phyloP scores from a whole-genome alignment of 2,888 invertebrate species.

The Chloroclysta siterata region DNA sequence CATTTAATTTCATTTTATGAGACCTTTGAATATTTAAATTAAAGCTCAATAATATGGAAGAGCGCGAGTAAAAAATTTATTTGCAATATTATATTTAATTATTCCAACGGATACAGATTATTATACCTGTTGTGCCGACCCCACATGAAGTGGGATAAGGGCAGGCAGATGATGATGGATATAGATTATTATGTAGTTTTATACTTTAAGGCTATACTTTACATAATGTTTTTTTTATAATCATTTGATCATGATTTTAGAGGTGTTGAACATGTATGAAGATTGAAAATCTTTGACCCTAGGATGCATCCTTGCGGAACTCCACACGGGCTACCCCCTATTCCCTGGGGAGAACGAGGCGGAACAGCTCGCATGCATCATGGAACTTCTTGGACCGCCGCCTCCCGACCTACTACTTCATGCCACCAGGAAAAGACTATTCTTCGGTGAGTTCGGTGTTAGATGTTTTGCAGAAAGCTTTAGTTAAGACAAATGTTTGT shows the following conservation, averaged over 20 bases:
- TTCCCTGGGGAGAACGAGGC: conserved; percentile 99
- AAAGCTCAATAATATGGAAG: conserved; percentile 17
- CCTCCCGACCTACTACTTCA: conserved; percentile 93
- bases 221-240: background rate
- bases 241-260: background rate
- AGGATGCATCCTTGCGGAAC: conserved; percentile 97
- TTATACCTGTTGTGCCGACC: no score
- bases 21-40: no score
- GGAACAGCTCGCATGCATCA: conserved; percentile 98
- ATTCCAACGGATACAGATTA: conserved; percentile 8
- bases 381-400: conserved; percentile 97
- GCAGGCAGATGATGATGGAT: background rate
- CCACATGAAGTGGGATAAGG: no score
- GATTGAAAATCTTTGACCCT: conserved; percentile 39
- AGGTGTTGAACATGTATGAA: background rate
- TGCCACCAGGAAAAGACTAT: conserved; percentile 93
- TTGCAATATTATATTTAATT: conserved; percentile 14
- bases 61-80: background rate
- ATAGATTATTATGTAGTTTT: background rate
- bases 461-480: conserved; percentile 10
- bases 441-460: conserved; percentile 87
- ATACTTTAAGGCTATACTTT: background rate
- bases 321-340: conserved; percentile 97
- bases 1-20: no score
- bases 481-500: background rate